Evolutionary conservation across 2,888 invertebrate genomes (phyloP).

Genomic region (Oscheius sp.): DNA sequence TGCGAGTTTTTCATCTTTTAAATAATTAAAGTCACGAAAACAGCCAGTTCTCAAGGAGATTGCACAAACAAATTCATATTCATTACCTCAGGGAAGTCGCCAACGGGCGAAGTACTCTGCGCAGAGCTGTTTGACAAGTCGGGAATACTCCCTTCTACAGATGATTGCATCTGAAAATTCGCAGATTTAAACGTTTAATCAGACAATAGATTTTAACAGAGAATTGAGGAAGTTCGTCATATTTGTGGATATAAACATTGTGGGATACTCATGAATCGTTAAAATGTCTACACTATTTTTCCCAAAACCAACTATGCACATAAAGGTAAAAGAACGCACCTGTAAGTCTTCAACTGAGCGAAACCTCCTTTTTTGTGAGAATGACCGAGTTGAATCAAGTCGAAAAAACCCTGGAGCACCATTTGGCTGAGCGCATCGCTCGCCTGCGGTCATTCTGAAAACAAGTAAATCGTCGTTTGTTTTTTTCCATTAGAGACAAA

Average conservation of each 20-base stretch:
- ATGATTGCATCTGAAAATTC: slow-evolving; percentile 17
- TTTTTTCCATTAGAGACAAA: no score
- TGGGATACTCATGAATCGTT: no score
- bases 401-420: slow-evolving; percentile 20
- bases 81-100: slow-evolving; percentile 24
- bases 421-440: slow-evolving; percentile 22
- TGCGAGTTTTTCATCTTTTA: not conserved
- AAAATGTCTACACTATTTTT: no score
- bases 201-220: no score
- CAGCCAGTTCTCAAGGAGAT: not conserved
- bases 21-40: not conserved
- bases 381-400: slow-evolving; percentile 25
- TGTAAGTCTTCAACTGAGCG: slow-evolving; percentile 21
- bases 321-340: not conserved
- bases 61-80: not conserved
- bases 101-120: slow-evolving; percentile 36
- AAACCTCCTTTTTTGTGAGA: slow-evolving; percentile 10
- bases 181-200: not conserved
- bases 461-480: slow-evolving; percentile 6
- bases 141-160: slow-evolving; percentile 30
- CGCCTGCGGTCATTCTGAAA: slow-evolving; percentile 27
- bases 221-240: no score
- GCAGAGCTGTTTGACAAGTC: slow-evolving; percentile 33
- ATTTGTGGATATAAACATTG: no score
- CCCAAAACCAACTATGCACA: no score